Percentiles rank a stretch among this genome's conserved stretches.
Conservation (phyloP, 2,888 invertebrate genomes). For the Campoplex capitator region DNA sequence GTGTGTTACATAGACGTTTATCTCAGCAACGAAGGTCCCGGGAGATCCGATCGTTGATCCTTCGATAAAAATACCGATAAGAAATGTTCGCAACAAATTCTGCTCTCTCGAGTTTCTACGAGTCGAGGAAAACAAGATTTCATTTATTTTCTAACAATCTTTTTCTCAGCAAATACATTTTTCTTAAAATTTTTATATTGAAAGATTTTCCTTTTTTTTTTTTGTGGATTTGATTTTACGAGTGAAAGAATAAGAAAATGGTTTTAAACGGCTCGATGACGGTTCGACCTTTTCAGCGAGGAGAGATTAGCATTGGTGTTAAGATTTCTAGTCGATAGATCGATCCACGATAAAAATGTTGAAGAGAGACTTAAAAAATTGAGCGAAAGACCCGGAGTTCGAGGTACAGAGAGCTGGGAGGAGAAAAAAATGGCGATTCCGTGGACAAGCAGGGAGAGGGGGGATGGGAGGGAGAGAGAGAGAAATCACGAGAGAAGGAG, state of each 20-base stretch:
- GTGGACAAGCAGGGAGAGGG: constrained; percentile 6
- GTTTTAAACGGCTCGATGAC: neutral
- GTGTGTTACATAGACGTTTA: constrained; percentile 5
- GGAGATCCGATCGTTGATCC: constrained; percentile 53
- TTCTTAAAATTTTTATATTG: neutral
- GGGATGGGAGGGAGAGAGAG: constrained; percentile 49
- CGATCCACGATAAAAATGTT: neutral
- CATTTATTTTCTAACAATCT: too few relatives aligned
- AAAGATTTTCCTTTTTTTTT: neutral
- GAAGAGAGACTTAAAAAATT: neutral
- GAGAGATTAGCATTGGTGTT: neutral
- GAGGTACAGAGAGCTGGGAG: neutral
- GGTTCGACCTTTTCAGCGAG: neutral
- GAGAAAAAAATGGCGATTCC: constrained; percentile 43
- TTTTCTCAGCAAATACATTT: too few relatives aligned
- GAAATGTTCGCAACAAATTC: constrained; percentile 10
- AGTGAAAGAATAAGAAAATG: neutral
- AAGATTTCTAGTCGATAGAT: neutral
- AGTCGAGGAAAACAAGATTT: neutral
- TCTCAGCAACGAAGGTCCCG: constrained; percentile 4
- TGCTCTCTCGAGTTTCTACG: constrained; percentile 2
- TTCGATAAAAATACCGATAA: constrained; percentile 41
- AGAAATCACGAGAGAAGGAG: constrained; percentile 48
- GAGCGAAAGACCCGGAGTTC: constrained; percentile 3
- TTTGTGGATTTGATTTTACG: neutral